phyloP scores from a whole-genome alignment of 2,113 vertebrate species.

The Alligator mississippiensis region DNA sequence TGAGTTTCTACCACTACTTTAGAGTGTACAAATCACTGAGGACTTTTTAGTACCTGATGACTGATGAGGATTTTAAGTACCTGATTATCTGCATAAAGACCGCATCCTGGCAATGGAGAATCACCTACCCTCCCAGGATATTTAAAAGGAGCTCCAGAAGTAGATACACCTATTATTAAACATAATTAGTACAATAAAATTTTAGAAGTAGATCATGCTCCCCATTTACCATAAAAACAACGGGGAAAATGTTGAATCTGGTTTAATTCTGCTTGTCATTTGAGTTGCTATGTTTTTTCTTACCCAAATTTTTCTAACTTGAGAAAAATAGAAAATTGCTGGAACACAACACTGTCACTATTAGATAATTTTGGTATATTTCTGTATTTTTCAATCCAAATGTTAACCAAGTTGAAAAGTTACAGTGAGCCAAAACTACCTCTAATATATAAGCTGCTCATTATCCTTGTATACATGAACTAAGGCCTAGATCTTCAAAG shows the following conservation, averaged over 20 bases:
- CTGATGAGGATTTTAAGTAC: neutral
- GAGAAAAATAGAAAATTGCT: neutral
- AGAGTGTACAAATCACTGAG: too few species aligned
- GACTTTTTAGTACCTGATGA: neutral
- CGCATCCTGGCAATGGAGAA: conserved; percentile 52
- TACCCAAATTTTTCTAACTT: neutral
- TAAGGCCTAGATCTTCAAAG: neutral
- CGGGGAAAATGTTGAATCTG: neutral
- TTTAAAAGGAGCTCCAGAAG: conserved; percentile 59
- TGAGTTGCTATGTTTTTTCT: neutral
- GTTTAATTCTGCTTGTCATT: neutral
- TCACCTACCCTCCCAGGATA: conserved; percentile 53
- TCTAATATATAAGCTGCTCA: neutral
- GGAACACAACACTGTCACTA: neutral
- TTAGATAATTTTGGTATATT: neutral
- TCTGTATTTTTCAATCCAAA: neutral
- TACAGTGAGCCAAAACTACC: neutral
- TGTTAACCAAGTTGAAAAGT: neutral
- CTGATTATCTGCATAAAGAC: conserved; percentile 43
- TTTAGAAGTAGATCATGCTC: neutral
- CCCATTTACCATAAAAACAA: neutral
- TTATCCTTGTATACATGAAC: neutral
- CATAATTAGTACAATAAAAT: neutral
- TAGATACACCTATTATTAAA: conserved; percentile 43
- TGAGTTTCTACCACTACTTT: neutral